These are phyloP conservation scores for Eremobia ochroleuca DNA, from an alignment of 2,888 invertebrate genomes.

Conservation along the genomic window DNA sequence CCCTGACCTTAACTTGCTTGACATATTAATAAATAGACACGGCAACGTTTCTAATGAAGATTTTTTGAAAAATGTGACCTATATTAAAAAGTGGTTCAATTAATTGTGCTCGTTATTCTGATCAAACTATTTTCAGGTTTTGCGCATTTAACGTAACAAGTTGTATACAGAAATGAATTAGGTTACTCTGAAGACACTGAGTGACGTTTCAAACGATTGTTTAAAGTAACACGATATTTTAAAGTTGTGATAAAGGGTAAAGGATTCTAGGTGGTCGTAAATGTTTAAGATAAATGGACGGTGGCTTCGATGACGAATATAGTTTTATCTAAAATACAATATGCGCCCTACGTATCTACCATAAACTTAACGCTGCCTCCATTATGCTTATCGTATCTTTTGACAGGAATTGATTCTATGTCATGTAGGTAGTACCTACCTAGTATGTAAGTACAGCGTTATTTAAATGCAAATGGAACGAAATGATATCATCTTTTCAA, in stretches of 20 bases:
- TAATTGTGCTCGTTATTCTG: too few species aligned
- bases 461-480: slow-evolving; percentile 53
- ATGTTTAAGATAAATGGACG: slow-evolving; percentile 74
- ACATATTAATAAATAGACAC: too few species aligned
- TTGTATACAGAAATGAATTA: slow-evolving; percentile 27
- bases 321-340: slow-evolving; percentile 64
- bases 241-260: slow-evolving; percentile 69
- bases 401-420: slow-evolving; percentile 41
- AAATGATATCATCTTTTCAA: slow-evolving; percentile 40
- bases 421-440: neutral
- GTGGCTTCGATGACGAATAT: slow-evolving; percentile 69
- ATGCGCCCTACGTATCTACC: slow-evolving; percentile 40
- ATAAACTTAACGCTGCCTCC: slow-evolving; percentile 46
- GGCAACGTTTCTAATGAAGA: too few species aligned
- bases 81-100: too few species aligned
- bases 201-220: slow-evolving; percentile 36
- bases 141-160: too few species aligned
- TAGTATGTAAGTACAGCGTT: slow-evolving; percentile 17
- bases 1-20: too few species aligned
- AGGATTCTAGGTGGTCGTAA: slow-evolving; percentile 77
- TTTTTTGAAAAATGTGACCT: too few species aligned
- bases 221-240: slow-evolving; percentile 53
- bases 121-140: too few species aligned
- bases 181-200: slow-evolving; percentile 28
- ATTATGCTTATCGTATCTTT: slow-evolving; percentile 49